phyloP scores from a whole-genome alignment of 2,113 vertebrate genomes.

The Forbesichthys papilliferus region DNA sequence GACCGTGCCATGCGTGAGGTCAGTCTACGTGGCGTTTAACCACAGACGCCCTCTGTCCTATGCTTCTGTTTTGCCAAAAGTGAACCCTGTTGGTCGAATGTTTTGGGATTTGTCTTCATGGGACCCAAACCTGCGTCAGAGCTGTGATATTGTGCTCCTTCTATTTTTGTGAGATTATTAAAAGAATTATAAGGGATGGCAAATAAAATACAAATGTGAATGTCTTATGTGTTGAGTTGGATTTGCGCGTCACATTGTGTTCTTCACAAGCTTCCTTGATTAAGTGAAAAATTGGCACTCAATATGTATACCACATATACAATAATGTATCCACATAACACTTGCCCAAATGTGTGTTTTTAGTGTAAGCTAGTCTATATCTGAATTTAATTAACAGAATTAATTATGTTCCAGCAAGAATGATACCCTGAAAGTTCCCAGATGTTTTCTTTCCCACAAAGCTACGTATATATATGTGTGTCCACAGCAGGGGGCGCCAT shows the following conservation, averaged over 20 bases:
- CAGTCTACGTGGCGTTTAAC: slow-evolving; percentile 53
- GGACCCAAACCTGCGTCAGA: slow-evolving; percentile 60
- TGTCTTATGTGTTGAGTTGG: slow-evolving; percentile 54
- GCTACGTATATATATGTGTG: no score
- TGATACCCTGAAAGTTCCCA: no score
- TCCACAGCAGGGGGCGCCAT: no score
- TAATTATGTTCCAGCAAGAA: no score
- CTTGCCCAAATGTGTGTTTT: no score
- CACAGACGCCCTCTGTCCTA: slow-evolving; percentile 45
- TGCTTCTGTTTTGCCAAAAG: slow-evolving; percentile 48
- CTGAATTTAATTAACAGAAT: no score
- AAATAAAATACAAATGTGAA: slow-evolving; percentile 83
- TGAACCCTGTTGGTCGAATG: slow-evolving; percentile 56
- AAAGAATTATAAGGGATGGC: slow-evolving; percentile 71
- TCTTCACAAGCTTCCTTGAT: neutral
- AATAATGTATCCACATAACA: no score
- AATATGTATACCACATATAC: no score
- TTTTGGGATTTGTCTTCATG: slow-evolving; percentile 62
- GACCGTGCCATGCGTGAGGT: slow-evolving; percentile 47
- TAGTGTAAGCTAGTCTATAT: no score
- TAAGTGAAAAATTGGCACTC: no score
- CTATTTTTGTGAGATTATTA: slow-evolving; percentile 79
- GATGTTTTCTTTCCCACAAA: no score
- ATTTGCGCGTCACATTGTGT: slow-evolving; percentile 9
- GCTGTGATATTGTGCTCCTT: slow-evolving; percentile 66